Evolutionary conservation across 2,797 vertebrate species (phyloP), one percentile per base, ranked within the genome.

Genomic region (Manis pentadactyla): DNA sequence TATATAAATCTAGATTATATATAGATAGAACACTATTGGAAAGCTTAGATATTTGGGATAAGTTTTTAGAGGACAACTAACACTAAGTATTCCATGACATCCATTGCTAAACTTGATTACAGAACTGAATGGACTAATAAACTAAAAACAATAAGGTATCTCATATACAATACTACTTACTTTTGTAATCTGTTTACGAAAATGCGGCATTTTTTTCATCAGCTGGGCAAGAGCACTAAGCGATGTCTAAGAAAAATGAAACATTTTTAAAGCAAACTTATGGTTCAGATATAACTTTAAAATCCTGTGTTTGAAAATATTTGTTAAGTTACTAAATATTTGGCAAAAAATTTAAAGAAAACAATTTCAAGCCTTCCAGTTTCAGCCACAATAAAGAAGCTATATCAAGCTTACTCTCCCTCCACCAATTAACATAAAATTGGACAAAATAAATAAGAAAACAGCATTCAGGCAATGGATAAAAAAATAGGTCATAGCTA

Each of bases 201-300:
- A 99, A 17, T 99, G 97, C 0, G 99, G 99, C 99, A 99, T 99
- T 98, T 99, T 99, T 98, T 99, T 99, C 99, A 99, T 99, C 96
- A 99, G 98, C n/a, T 99, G 99, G n/a, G 99, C 88, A 97, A 99
- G 98, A 97, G 98, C 99, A 97, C 98, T 99, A 66, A 99, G 98
- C 0, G 99, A 99, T 71, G 99, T 98, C 99, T 99, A 98, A 14
- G 39, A 97, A 97, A 94, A 97, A 97, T 1, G 0, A 91, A 14
- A 88, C 1, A 92, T 79, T 81, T 73, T 53, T 19, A 91, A 39
- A 95, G 53, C 39, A 83, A 79, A 95, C 63, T 11, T 96, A n/a
- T 29, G 27, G 82, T 84, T 88, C 42, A 77, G n/a, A 71, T 86
- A 83, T 66, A 95, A 84, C 15, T 93, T 73, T 66, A 64, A 64